Evolutionary conservation across 2,113 vertebrate genomes (phyloP), one percentile per base, ranked within the genome.

Genomic region (Hiodon tergisus): DNA sequence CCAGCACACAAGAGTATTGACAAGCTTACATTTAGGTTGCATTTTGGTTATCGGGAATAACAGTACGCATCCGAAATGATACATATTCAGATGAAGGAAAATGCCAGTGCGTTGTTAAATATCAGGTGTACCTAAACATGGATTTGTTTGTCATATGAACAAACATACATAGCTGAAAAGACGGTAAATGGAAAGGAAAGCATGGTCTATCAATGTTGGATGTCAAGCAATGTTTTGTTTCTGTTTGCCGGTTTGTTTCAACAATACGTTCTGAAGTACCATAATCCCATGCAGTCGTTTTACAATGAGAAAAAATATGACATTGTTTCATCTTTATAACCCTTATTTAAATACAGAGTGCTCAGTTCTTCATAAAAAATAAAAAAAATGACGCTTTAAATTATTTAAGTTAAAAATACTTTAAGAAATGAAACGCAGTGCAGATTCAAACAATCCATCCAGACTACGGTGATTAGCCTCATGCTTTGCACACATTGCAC

Each of bases 351-450:
- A 75, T 75, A 75, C n/a, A 68, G 72, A 83, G 76, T 74, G 81
- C 76, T 84, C 73, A 81, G 77, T 82, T 65, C 74, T 72, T 59
- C 73, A 76, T 78, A 80, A 60, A 72, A 52, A 59, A 31, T 57
- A 72, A 31, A 66, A 11, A 11, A 66, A 65, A 66, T 63, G 46
- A 72, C 57, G 72, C 58, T 76, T 78, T 72, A 80, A 82, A 72
- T 81, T 59, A 75, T 59, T 75, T 75, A 58, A 67, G 10, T 69
- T 76, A 76, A 73, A 76, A 80, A 81, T 76, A 80, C 54, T 76
- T 75, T 81, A 82, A 79, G 70, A 79, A 81, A 80, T 75, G 69
- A 86, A 78, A 81, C 69, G 78, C 82, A 80, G 79, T 85, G 76
- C 84, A 82, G 80, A 76, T 85, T 67, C 77, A 73, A 75, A 79